Conservation (phyloP, 2,888 invertebrate genomes). For the Xestia ashworthii region DNA sequence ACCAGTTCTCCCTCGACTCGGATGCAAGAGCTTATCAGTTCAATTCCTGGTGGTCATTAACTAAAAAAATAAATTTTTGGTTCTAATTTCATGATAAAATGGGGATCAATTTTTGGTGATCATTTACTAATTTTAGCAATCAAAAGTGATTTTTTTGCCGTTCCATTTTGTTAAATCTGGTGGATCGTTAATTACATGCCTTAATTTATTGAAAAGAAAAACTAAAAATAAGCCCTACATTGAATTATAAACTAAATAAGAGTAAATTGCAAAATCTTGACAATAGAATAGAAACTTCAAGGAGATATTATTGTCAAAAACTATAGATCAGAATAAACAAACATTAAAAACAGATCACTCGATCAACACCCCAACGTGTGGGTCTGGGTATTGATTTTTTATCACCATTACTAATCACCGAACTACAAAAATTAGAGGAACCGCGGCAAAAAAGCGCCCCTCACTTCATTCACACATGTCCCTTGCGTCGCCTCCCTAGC, state of each 20-base stretch:
- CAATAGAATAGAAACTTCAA: background rate
- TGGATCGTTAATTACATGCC: too few species aligned
- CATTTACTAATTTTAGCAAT: too few species aligned
- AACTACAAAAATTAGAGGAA: slow-evolving; percentile 51
- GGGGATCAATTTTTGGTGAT: too few species aligned
- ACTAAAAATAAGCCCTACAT: background rate
- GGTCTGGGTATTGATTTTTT: slow-evolving; percentile 51
- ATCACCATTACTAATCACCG: slow-evolving; percentile 49
- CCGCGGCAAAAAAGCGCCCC: slow-evolving; percentile 57
- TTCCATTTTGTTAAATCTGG: too few species aligned
- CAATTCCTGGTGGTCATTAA: too few species aligned
- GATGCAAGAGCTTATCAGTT: too few species aligned
- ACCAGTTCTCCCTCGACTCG: too few species aligned
- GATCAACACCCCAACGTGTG: slow-evolving; percentile 29
- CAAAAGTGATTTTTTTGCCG: too few species aligned
- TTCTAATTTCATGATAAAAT: too few species aligned
- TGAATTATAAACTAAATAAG: background rate
- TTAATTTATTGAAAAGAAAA: too few species aligned
- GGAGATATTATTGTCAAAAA: background rate
- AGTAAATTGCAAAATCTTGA: background rate
- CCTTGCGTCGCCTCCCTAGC: slow-evolving; percentile 65
- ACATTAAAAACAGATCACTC: slow-evolving; percentile 17
- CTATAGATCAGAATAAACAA: background rate
- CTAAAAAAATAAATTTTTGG: too few species aligned
- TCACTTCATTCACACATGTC: slow-evolving; percentile 66